Evolutionary conservation across 1,140 invertebrate species (phyloP).

Genomic region (Drosophila pseudoananassae): DNA sequence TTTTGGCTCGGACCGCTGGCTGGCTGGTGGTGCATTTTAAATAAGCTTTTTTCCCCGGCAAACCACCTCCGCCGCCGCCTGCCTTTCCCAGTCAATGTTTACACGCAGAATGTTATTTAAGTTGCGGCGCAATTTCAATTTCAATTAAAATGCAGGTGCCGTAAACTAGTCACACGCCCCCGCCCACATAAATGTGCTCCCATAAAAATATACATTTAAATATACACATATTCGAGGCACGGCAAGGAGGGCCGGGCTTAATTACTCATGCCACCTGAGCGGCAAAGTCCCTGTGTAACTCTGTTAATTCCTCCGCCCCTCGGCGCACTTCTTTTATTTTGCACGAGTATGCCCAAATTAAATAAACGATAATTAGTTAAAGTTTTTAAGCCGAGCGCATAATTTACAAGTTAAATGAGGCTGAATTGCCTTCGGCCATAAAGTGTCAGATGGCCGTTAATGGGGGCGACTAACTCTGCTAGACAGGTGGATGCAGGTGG

Average conservation of each 20-base stretch:
- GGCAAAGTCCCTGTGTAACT: constrained; percentile 54
- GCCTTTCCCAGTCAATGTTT: constrained; percentile 60
- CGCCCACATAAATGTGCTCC: constrained; percentile 13
- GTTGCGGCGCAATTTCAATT: constrained; percentile 77
- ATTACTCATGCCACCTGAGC: constrained; percentile 74
- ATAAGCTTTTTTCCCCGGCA: constrained; percentile 41
- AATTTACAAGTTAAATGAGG: constrained; percentile 72
- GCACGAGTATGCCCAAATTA: constrained; percentile 48
- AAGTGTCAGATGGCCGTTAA: constrained; percentile 41
- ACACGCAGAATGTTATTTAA: constrained; percentile 76
- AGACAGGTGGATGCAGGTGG: constrained; percentile 29
- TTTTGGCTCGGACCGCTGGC: constrained; percentile 25
- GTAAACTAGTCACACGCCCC: constrained; percentile 48
- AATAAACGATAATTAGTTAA: constrained; percentile 78
- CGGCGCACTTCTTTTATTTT: constrained; percentile 10
- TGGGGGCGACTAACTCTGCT: constrained; percentile 9
- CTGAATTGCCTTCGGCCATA: constrained; percentile 51
- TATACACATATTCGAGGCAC: neutral
- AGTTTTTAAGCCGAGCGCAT: constrained; percentile 67
- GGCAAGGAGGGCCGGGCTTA: constrained; percentile 49
- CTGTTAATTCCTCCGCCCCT: constrained; percentile 27
- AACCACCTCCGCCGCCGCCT: neutral
- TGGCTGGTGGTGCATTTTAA: constrained; percentile 50
- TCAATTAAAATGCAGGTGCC: constrained; percentile 71
- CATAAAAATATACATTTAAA: constrained; percentile 8